These are phyloP conservation scores for Hypercompe scribonia DNA, from an alignment of 2,888 invertebrate species.

Conservation along the genomic window DNA sequence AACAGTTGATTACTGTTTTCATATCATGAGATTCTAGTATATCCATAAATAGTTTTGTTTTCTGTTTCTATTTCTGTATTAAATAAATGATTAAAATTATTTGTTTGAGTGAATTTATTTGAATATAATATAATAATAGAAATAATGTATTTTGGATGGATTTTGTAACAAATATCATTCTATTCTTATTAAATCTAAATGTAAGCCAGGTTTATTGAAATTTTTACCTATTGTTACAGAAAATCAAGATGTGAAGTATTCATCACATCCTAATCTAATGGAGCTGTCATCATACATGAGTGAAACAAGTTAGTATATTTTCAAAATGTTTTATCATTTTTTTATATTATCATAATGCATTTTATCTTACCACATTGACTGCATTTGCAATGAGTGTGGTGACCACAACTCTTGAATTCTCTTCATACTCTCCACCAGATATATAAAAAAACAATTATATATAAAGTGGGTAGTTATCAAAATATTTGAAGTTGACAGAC, in stretches of 20 bases:
- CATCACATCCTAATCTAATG: conserved; percentile 79
- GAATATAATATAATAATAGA: neutral
- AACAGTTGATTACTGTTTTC: neutral
- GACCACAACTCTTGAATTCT: too few relatives aligned
- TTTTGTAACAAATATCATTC: neutral
- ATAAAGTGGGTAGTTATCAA: conserved; percentile 27
- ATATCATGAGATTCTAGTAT: too few relatives aligned
- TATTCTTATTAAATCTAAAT: neutral
- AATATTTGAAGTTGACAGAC: conserved; percentile 16
- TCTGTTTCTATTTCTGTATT: too few relatives aligned
- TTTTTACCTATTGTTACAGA: conserved; percentile 59
- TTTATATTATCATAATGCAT: too few relatives aligned
- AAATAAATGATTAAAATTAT: neutral
- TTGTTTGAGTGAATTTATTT: neutral
- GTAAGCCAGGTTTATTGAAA: neutral
- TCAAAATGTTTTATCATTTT: too few relatives aligned
- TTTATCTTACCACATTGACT: too few relatives aligned
- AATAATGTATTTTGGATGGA: neutral
- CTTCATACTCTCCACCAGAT: too few relatives aligned
- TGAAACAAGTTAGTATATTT: conserved; percentile 77
- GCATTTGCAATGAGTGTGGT: too few relatives aligned
- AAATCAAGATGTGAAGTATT: conserved; percentile 77
- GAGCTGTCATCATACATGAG: conserved; percentile 82
- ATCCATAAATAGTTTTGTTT: too few relatives aligned
- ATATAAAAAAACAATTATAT: too few relatives aligned